Evolutionary conservation across 2,888 invertebrate genomes (phyloP).

Genomic region (Agrotis clavis): DNA sequence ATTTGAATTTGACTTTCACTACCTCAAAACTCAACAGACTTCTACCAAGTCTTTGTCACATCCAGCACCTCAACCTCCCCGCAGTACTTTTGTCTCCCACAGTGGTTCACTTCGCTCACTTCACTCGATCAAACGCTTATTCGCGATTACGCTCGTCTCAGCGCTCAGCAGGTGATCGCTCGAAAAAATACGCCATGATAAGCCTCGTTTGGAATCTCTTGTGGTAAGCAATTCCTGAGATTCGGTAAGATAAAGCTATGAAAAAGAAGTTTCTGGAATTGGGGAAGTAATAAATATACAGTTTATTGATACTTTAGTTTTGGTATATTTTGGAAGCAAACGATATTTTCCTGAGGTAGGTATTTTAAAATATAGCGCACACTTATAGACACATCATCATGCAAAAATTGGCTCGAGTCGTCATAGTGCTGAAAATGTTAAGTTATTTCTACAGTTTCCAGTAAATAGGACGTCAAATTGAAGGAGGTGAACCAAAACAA

Average conservation of each 20-base stretch:
- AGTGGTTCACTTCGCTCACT: constrained; percentile 68
- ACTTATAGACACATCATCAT: not conserved
- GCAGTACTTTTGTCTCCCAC: constrained; percentile 73
- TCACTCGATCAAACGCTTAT: constrained; percentile 79
- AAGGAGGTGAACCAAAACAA: no score
- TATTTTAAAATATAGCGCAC: not conserved
- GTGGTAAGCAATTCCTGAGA: constrained; percentile 49
- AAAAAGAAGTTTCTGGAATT: constrained; percentile 32
- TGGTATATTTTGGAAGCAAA: not conserved
- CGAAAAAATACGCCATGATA: constrained; percentile 61
- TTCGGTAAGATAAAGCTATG: constrained; percentile 33
- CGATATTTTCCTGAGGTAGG: not conserved
- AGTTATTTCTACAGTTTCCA: no score
- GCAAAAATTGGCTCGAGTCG: no score
- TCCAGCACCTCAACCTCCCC: constrained; percentile 52
- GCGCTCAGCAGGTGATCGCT: constrained; percentile 63
- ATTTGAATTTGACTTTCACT: not conserved
- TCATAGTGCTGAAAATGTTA: no score
- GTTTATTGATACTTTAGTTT: constrained; percentile 8
- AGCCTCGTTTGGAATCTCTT: constrained; percentile 62
- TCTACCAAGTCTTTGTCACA: not conserved
- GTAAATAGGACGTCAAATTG: no score
- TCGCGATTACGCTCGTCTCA: constrained; percentile 76
- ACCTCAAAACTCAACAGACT: no score
- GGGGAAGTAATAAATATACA: constrained; percentile 26